Evolutionary conservation across 2,113 vertebrate genomes (phyloP).

Genomic region (Phrynosoma blainvillii): DNA sequence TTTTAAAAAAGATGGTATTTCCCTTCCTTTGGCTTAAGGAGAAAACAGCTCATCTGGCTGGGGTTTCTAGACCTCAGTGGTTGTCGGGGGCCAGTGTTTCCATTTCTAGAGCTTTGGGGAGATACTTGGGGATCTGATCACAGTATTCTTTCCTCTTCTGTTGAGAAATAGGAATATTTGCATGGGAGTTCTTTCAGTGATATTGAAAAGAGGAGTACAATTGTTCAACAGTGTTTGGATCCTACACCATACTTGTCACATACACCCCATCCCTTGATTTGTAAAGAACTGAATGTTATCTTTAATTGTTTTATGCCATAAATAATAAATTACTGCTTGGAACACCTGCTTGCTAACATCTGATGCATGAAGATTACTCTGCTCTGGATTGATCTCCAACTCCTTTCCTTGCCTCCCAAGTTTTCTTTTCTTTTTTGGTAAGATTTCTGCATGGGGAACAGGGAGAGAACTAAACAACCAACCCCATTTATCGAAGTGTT

Average conservation of each 20-base stretch:
- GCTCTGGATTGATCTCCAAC: neutral
- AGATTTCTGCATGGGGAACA: neutral
- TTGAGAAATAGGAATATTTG: neutral
- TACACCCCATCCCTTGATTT: no score
- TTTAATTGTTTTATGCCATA: neutral
- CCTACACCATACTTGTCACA: neutral
- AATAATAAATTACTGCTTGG: neutral
- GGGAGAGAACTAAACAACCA: neutral
- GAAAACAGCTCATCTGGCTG: neutral
- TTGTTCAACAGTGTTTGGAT: no score
- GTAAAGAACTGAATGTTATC: neutral
- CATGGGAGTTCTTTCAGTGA: neutral
- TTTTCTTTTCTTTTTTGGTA: slow-evolving; percentile 9
- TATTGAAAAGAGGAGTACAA: neutral
- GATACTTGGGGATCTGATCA: neutral
- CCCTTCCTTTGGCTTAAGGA: no score
- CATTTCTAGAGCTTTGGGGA: no score
- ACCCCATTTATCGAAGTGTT: neutral
- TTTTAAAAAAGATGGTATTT: no score
- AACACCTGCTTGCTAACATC: neutral
- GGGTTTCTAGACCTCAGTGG: no score
- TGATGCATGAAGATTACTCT: neutral
- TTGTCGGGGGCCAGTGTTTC: no score
- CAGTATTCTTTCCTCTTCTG: neutral
- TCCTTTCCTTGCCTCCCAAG: neutral